Base-by-base conservation (phyloP, 2,113 vertebrate genomes). In the Lepus timidus region DNA sequence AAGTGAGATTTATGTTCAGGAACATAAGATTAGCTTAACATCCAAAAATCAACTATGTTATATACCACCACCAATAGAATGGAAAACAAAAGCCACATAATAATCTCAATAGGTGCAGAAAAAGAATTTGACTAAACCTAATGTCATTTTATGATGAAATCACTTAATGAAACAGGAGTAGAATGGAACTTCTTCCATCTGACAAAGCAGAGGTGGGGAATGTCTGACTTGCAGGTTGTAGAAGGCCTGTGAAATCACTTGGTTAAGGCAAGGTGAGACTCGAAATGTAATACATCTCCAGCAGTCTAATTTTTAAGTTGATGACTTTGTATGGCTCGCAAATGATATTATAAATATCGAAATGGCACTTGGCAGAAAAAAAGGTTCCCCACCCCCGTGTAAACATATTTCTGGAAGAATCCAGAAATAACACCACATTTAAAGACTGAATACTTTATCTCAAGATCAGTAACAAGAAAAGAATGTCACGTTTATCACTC, bases 21-120 rank as follows among this genome's bases (percentile, higher is more conserved):
- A 87, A 61, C 71, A 61, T 31, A 93, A 51, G 19, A 65, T 83
- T 67, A 33, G n/a, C 64, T 92, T 84, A 82, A 89, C 4, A 90
- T 70, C 68, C 58, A 16, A 51, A 90, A 90, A 93, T 82, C 52
- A 90, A 67, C 33, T 73, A 86, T 62, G 2, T 20, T 67, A 61
- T 65, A 58, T 1, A 71, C 6, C n/a, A 17, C 75, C 13, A 90
- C 19, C 67, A 87, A 29, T 19, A 73, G 49, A 86, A 71, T 83
- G 25, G 25, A 76, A 82, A 62, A 31, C 2, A 90, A 83, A 44
- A 76, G 23, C 4, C 6, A 79, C 20, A n/a, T 71, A 11, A 75
- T 49, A 16, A 52, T 78, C 51, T 58, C 44, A 61, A 74, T 31
- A 84, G 25, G 58, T 84, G 19, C 51, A 64, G 44, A 82, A 71